A percentile compares a stretch with the other conserved stretches of the same genome.
Evolutionary conservation across 1,140 invertebrate species (phyloP).

Genomic region (Bombus balteatus): DNA sequence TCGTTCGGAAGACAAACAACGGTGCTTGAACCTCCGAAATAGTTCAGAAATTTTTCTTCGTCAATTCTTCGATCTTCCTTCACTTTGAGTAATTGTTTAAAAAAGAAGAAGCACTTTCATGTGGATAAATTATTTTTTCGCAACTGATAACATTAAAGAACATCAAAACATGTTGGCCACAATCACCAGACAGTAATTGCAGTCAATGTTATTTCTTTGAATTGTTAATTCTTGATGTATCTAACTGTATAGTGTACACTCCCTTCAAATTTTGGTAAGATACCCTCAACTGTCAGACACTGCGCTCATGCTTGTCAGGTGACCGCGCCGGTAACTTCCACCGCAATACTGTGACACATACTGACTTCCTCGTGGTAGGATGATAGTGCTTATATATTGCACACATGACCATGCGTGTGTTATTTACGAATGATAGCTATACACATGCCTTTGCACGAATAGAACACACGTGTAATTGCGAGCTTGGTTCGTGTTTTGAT

Average conservation of each 20-base stretch:
- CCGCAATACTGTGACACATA: slow-evolving; percentile 60
- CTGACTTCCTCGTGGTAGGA: slow-evolving; percentile 60
- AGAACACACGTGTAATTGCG: slow-evolving; percentile 14
- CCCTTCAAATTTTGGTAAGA: background rate
- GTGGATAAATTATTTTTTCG: background rate
- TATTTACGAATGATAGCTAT: slow-evolving; percentile 42
- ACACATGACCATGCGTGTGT: slow-evolving; percentile 52
- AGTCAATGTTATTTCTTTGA: background rate
- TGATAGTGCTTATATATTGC: slow-evolving; percentile 58
- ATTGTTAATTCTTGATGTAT: background rate
- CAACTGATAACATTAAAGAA: background rate
- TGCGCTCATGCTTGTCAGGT: slow-evolving; percentile 4
- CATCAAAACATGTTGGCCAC: background rate
- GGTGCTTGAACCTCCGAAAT: background rate
- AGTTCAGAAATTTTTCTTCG: background rate
- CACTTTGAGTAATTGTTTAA: background rate
- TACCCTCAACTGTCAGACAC: background rate
- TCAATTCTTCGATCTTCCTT: background rate
- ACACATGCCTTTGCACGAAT: slow-evolving; percentile 23
- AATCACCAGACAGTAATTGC: background rate
- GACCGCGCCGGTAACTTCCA: slow-evolving; percentile 38
- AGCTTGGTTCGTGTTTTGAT: background rate
- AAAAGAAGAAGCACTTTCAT: background rate
- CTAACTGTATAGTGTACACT: background rate
- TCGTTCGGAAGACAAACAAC: background rate